phyloP scores from a whole-genome alignment of 2,113 vertebrate genomes.

The Tichodroma muraria region DNA sequence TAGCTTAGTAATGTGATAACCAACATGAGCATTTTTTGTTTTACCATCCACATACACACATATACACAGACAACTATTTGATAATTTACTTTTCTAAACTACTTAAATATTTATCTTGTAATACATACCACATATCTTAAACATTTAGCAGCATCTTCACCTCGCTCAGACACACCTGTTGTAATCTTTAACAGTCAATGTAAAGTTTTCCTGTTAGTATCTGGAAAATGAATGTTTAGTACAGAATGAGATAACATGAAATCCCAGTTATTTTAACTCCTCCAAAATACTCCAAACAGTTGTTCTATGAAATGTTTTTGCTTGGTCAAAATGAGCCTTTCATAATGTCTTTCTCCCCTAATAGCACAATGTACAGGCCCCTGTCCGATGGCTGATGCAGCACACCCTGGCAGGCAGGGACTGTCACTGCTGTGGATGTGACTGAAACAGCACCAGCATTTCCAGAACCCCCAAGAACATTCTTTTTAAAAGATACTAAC shows the following conservation, averaged over 20 bases:
- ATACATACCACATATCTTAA: conserved; percentile 51
- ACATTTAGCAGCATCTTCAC: conserved; percentile 50
- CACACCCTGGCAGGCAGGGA: neutral
- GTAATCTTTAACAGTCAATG: neutral
- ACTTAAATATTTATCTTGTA: conserved; percentile 54
- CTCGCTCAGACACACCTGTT: conserved; percentile 25
- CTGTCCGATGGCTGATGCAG: neutral
- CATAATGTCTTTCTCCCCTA: neutral
- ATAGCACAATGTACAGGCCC: neutral
- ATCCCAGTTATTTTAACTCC: neutral
- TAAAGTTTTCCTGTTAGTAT: neutral
- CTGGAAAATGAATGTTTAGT: neutral
- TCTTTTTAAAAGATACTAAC: neutral
- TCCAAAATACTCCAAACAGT: neutral
- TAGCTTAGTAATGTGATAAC: conserved; percentile 18
- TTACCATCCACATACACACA: conserved; percentile 43
- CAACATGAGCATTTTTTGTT: conserved; percentile 21
- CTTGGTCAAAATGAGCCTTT: neutral
- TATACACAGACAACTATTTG: conserved; percentile 50
- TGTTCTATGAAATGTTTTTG: neutral
- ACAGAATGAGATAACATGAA: neutral
- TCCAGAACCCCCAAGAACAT: neutral
- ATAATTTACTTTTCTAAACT: conserved; percentile 57
- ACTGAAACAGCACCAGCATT: neutral
- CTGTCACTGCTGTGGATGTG: accelerated